Conservation (phyloP, 2,888 invertebrate genomes). For the Cenopis cana region DNA sequence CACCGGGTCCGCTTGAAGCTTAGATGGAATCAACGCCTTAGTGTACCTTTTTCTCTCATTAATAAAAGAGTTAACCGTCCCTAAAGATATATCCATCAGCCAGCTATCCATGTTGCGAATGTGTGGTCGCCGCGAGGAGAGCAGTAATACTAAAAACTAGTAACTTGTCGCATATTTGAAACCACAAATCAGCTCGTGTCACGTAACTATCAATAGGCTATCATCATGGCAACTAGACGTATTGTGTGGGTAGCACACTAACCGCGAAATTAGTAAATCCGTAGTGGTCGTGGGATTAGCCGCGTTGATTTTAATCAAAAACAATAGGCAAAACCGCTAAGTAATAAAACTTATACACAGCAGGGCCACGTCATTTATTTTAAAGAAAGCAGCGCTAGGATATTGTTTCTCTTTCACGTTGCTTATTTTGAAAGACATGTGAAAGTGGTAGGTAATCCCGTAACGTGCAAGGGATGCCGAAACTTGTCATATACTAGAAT, state of each 20-base stretch:
- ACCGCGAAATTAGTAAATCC: constrained; percentile 30
- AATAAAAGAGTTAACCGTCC: not conserved
- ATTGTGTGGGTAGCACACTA: constrained; percentile 15
- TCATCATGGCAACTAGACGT: constrained; percentile 30
- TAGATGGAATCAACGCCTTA: not conserved
- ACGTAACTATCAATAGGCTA: constrained; percentile 35
- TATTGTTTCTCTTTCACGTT: not conserved
- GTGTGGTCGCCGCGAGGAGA: not conserved
- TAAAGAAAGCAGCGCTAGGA: not conserved
- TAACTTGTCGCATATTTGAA: constrained; percentile 9
- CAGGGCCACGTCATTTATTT: not conserved
- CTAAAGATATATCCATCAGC: not conserved
- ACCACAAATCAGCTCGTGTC: constrained; percentile 38
- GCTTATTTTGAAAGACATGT: too few relatives aligned
- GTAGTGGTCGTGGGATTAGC: not conserved
- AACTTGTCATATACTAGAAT: too few relatives aligned
- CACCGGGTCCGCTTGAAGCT: not conserved
- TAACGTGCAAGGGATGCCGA: too few relatives aligned
- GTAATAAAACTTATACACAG: not conserved
- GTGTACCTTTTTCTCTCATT: not conserved
- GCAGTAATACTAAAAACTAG: not conserved
- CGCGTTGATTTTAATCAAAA: not conserved
- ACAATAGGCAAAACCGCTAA: not conserved
- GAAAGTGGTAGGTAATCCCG: too few relatives aligned
- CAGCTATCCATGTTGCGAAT: not conserved